Base-by-base conservation (phyloP, 2,888 invertebrate species). In the Athrips mouffetella region DNA sequence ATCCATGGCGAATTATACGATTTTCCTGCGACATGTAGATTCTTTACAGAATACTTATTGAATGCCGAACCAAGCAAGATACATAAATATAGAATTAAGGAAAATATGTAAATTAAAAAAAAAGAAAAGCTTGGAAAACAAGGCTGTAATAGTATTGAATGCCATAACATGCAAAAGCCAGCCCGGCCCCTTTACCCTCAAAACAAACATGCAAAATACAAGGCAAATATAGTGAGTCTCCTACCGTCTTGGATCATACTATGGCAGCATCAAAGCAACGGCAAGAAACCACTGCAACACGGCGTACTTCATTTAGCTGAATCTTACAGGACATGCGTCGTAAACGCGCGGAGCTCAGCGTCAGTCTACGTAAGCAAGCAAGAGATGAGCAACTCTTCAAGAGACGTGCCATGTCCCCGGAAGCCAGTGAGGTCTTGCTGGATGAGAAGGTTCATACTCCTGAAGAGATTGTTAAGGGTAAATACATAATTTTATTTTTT, bases 341-440 rank as follows among this genome's bases (percentile, higher is more conserved):
- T 55, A 93, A 97, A 57, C 91, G 99, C 48, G 95, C 92, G 51
- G 98, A 98, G 76, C 92, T 95, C 40, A 95, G 94, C 2, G 93
- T 99, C 2, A 96, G 98, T 60, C 89, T 99, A 25, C 91, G 99
- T 11, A 98, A 98, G 85, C 94, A 96, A 13, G 94, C 95, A 49
- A 95, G 98, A 60, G 98, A 98, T 77, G 98, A 98, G 63, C 97
- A 98, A 72, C 86, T 99, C 30, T 91, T 95, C 47, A 99, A 99
- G 79, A 90, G 96, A 15, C 90, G 98, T 48, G 98, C 98, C 61
- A 91, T 98, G 59, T 87, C 87, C 0, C 90, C 90, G 0, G 80
- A 91, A 1, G 84, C 81, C 3, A 90, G 89, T 11, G 91, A 90
- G 0, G 89, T 88, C 3, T 40, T 76, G 62, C 47, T 80, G 62